Evolutionary conservation across 1,140 invertebrate species (phyloP).

Genomic region (Drosophila baimaii): DNA sequence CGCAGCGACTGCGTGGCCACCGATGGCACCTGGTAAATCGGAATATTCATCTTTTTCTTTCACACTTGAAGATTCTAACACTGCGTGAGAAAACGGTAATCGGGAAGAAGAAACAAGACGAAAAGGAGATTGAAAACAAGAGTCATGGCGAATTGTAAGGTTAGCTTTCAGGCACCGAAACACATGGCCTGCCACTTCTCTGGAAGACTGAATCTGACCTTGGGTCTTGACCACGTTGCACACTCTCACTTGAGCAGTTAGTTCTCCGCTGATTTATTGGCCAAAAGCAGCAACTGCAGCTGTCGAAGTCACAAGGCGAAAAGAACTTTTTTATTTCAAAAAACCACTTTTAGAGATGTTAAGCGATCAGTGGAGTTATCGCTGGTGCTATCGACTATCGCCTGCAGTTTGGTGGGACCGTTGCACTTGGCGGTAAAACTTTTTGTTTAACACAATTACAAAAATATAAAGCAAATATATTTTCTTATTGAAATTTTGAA

Average conservation of each 20-base stretch:
- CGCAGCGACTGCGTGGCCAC: slow-evolving; percentile 53
- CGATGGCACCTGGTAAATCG: slow-evolving; percentile 35
- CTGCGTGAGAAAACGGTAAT: no score
- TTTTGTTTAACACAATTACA: background rate
- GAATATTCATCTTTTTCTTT: slow-evolving; percentile 35
- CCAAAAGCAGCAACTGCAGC: background rate
- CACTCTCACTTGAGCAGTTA: background rate
- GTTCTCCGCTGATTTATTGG: background rate
- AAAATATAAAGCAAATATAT: slow-evolving; percentile 1
- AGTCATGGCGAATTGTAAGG: background rate
- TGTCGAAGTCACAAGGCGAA: slow-evolving; percentile 3
- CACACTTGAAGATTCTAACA: no score
- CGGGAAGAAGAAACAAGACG: background rate
- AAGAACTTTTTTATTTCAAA: slow-evolving; percentile 9
- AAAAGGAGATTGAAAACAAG: background rate
- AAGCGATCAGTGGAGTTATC: background rate
- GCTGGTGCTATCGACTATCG: slow-evolving; percentile 1
- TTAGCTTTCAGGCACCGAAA: background rate
- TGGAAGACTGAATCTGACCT: background rate
- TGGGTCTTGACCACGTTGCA: background rate
- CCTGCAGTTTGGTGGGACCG: slow-evolving; percentile 3
- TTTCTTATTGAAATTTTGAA: background rate
- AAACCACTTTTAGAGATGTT: slow-evolving; percentile 11
- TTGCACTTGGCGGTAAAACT: background rate
- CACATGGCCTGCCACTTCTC: background rate